These are phyloP conservation scores for Sebastes flavidus DNA, from an alignment of 2,797 vertebrate genomes.

Conservation along the genomic window DNA sequence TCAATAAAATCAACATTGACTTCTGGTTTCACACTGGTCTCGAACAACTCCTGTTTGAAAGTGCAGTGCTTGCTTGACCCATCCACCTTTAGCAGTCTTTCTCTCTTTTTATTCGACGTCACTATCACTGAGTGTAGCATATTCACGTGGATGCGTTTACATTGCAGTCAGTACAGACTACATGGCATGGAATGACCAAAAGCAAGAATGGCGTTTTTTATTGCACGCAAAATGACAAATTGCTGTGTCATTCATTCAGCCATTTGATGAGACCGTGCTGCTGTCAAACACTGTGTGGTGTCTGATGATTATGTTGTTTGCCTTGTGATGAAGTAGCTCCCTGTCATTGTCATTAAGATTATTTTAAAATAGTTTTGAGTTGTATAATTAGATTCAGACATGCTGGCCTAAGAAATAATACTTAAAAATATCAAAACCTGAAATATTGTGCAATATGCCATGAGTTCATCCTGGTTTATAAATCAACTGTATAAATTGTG, in stretches of 20 bases:
- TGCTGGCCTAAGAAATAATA: background rate
- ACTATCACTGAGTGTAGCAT: no score
- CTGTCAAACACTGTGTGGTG: background rate
- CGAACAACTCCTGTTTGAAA: no score
- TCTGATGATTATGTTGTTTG: background rate
- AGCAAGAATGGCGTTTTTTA: background rate
- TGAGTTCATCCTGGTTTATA: background rate
- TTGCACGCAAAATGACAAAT: background rate
- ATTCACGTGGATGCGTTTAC: background rate
- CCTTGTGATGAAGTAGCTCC: background rate
- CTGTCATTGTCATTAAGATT: background rate
- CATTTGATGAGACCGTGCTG: background rate
- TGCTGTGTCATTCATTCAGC: background rate
- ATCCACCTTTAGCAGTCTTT: no score
- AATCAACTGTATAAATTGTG: background rate
- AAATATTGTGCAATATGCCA: background rate
- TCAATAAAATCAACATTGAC: no score
- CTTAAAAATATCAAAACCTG: background rate
- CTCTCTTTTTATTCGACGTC: no score
- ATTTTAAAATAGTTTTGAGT: background rate
- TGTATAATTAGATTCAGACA: background rate
- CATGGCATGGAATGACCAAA: background rate
- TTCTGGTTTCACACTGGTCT: no score
- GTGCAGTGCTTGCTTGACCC: no score
- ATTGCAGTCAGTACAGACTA: background rate